Conservation (phyloP, 2,797 vertebrate species). For the Takifugu rubripes region DNA sequence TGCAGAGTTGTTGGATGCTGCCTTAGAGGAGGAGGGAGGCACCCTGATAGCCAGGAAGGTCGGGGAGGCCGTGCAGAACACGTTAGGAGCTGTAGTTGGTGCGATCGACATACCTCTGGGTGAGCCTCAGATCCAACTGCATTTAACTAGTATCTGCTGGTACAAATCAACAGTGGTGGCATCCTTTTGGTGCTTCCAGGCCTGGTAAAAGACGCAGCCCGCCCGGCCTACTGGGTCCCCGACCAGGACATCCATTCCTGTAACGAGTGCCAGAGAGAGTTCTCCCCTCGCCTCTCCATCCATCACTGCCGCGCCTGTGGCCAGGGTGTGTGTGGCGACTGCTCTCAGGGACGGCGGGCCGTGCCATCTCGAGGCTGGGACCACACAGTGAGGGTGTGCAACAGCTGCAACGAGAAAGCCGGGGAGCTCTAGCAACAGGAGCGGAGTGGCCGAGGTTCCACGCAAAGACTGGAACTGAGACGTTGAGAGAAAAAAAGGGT, state of each 20-base stretch:
- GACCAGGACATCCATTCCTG: conserved; percentile 95
- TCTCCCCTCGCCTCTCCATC: conserved; percentile 90
- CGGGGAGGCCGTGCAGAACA: conserved; percentile 96
- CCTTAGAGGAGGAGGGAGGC: conserved; percentile 86
- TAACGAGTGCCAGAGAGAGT: conserved; percentile 88
- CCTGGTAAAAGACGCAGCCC: conserved; percentile 92
- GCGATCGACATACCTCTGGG: conserved; percentile 98
- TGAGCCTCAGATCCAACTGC: conserved; percentile 59
- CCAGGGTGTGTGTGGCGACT: conserved; percentile 94
- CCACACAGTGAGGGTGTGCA: conserved; percentile 94
- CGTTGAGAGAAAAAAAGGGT: conserved; percentile 9
- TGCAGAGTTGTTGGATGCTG: conserved; percentile 76
- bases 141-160: no score
- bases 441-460: not conserved
- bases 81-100: conserved; percentile 92
- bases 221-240: conserved; percentile 96
- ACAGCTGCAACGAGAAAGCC: conserved; percentile 90
- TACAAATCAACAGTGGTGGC: not conserved
- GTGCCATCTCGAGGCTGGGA: conserved; percentile 98
- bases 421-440: conserved; percentile 87
- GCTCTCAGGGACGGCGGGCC: conserved; percentile 86
- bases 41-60: conserved; percentile 96
- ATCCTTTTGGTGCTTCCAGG: conserved; percentile 64
- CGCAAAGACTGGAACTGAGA: conserved; percentile 27
- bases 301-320: conserved; percentile 98